Base-by-base conservation (phyloP, 2,888 invertebrate genomes). In the Zeuzera pyrina region DNA sequence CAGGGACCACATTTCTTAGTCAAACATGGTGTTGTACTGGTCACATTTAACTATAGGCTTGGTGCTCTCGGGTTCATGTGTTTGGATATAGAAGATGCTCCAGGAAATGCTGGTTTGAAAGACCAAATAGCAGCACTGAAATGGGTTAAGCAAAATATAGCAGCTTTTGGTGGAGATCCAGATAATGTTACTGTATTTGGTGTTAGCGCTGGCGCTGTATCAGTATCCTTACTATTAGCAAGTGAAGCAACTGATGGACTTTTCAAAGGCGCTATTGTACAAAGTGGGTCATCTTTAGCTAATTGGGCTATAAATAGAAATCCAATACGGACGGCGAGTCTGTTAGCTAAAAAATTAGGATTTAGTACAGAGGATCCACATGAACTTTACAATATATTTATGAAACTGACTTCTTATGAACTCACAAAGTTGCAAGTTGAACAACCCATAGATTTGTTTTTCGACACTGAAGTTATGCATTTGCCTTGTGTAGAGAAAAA, bases 151-250 rank as follows among this genome's bases (percentile, higher is more conserved):
- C 68, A 62, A 38, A 83, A 81, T 42, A 76, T 83, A 11, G 72
- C 61, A 12, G 65, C 69, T 0, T 81, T 83, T 35, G 78, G 79
- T 5, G 81, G 81, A 5, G 76, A 83, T 39, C 69, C 73, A 4
- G 65, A 81, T 19, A 74, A 77, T 47, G 42, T 83, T 2, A 81
- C 81, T 0, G n/a, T 78, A 3, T 81, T 81, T 41, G 81, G 81
- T 3, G 74, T 78, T 49, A 81, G 81, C 31, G 81, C 81, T 29
- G 81, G 81, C 12, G 78, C 57, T 1, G 56, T 66, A 0, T 78
- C 78, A 0, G 41, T 50, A 1, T 66, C 79, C 0, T 33, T 77
- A 12, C 41, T 81, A 7, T 15, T 74, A 33, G 62, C 66, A 4
- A 77, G 70, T 45, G 45, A 69, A 15, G 45, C 52, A 7, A 64